Evolutionary conservation across 2,797 vertebrate genomes (phyloP).

Genomic region (Anguilla marmorata): DNA sequence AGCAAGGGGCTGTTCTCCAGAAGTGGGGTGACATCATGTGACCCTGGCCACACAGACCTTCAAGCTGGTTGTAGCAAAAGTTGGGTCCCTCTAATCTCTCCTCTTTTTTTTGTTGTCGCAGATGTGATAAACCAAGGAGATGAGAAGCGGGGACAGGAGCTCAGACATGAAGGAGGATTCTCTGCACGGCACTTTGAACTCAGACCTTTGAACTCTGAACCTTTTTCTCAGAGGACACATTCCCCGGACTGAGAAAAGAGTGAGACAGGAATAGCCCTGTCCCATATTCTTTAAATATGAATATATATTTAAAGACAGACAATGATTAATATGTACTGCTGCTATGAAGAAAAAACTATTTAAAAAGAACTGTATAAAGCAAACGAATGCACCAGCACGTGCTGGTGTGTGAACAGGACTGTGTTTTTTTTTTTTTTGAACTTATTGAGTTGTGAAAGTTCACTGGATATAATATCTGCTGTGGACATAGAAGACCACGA

Average conservation of each 20-base stretch:
- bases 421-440: slow-evolving; percentile 32
- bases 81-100: slow-evolving; percentile 32
- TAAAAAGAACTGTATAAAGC: slow-evolving; percentile 53
- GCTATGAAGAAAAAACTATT: slow-evolving; percentile 55
- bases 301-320: slow-evolving; percentile 33
- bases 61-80: background rate
- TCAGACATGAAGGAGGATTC: slow-evolving; percentile 84
- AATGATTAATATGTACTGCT: slow-evolving; percentile 64
- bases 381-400: slow-evolving; percentile 53
- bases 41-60: background rate
- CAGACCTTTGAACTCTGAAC: slow-evolving; percentile 58
- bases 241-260: slow-evolving; percentile 68
- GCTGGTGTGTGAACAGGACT: slow-evolving; percentile 52
- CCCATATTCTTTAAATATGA: slow-evolving; percentile 40
- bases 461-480: slow-evolving; percentile 59
- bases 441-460: slow-evolving; percentile 26
- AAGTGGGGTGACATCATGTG: slow-evolving; percentile 6
- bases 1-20: background rate
- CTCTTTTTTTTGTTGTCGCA: slow-evolving; percentile 55
- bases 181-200: slow-evolving; percentile 89
- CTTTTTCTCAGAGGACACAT: slow-evolving; percentile 77
- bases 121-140: slow-evolving; percentile 94
- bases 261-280: slow-evolving; percentile 42
- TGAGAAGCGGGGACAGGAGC: slow-evolving; percentile 73
- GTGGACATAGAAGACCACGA: slow-evolving; percentile 49